Conservation (phyloP, 2,797 vertebrate genomes). For the Notolabrus celidotus region DNA sequence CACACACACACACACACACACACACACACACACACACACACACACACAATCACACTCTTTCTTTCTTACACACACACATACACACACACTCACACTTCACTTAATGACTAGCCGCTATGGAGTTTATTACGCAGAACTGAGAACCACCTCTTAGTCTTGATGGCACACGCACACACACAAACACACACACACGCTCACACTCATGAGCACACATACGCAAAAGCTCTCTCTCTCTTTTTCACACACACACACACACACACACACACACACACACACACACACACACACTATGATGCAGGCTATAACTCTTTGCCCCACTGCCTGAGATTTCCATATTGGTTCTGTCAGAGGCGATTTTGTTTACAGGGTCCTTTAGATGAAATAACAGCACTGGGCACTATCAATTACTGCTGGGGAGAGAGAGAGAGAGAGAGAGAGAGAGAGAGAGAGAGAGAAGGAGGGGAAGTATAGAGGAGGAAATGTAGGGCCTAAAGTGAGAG, state of each 20-base stretch:
- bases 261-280: constrained; percentile 24
- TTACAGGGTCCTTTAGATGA: constrained; percentile 85
- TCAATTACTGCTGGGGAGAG: constrained; percentile 73
- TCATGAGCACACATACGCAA: background rate
- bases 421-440: background rate
- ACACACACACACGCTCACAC: constrained; percentile 11
- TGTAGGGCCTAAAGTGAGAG: constrained; percentile 10
- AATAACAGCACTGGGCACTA: constrained; percentile 77
- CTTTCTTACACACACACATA: constrained; percentile 30
- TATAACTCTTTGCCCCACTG: constrained; percentile 76
- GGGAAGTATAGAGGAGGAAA: constrained; percentile 5
- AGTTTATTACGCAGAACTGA: constrained; percentile 83
- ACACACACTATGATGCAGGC: constrained; percentile 28
- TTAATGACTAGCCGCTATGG: constrained; percentile 79
- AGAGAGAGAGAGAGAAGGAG: background rate
- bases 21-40: constrained; percentile 47
- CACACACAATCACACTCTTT: too few species aligned
- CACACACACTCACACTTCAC: constrained; percentile 39
- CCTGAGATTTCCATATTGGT: constrained; percentile 84
- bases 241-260: background rate
- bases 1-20: constrained; percentile 40
- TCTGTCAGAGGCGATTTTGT: constrained; percentile 83
- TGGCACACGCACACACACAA: constrained; percentile 24
- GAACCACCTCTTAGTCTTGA: constrained; percentile 51
- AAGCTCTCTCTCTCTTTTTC: constrained; percentile 8